These are phyloP conservation scores for Corythornis cristatus DNA, from an alignment of 2,113 vertebrate species.

Conservation along the genomic window DNA sequence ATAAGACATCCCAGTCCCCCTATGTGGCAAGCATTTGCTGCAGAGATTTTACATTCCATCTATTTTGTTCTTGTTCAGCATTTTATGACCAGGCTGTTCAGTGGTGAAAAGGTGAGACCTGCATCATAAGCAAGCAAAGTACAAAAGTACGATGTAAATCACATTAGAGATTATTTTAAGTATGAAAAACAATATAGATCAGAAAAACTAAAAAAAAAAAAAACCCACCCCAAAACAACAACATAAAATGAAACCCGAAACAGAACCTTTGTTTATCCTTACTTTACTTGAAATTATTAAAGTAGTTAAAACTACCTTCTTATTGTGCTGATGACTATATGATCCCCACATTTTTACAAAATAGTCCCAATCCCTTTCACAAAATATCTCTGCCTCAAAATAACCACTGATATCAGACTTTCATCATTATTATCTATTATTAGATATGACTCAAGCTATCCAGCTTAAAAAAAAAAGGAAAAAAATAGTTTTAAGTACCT, in stretches of 20 bases:
- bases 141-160: neutral
- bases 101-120: neutral
- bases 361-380: neutral
- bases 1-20: neutral
- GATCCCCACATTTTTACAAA: neutral
- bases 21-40: neutral
- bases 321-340: neutral
- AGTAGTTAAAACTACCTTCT: neutral
- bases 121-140: neutral
- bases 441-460: neutral
- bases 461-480: neutral
- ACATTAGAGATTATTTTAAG: neutral
- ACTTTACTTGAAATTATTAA: neutral
- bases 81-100: neutral
- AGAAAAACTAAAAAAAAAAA: neutral
- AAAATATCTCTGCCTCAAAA: neutral
- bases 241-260: neutral
- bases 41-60: neutral
- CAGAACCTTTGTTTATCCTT: neutral
- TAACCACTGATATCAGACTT: neutral
- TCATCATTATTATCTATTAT: neutral
- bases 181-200: neutral
- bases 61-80: neutral
- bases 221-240: fast-evolving
- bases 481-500: neutral